Percentiles rank a stretch among this genome's conserved stretches.
Conservation (phyloP, 2,888 invertebrate species). For the Alsophila aescularia region DNA sequence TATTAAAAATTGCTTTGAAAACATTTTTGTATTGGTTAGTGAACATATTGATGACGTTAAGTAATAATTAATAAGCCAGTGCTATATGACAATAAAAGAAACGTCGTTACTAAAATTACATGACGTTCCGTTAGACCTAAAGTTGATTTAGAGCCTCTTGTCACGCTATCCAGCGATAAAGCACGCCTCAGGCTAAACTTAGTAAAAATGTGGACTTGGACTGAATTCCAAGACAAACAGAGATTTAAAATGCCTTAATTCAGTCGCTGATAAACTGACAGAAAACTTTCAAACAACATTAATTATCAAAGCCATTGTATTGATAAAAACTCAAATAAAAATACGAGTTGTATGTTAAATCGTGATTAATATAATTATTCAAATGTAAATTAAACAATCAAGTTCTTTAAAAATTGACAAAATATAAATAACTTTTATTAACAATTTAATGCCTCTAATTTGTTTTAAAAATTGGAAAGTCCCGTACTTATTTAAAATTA, state of each 20-base stretch:
- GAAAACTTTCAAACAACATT: slow-evolving; percentile 4
- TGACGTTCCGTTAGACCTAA: slow-evolving; percentile 71
- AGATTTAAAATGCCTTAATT: slow-evolving; percentile 6
- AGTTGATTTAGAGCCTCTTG: slow-evolving; percentile 67
- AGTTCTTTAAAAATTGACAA: slow-evolving; percentile 15
- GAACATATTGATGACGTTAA: background rate
- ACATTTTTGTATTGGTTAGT: slow-evolving; percentile 1
- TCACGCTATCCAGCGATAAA: slow-evolving; percentile 78
- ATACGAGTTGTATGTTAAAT: slow-evolving; percentile 3
- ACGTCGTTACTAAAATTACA: slow-evolving; percentile 80
- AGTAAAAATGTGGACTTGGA: slow-evolving; percentile 44
- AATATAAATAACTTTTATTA: slow-evolving; percentile 19
- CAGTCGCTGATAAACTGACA: slow-evolving; percentile 8
- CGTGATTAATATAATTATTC: slow-evolving; percentile 19
- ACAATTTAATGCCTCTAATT: slow-evolving; percentile 14
- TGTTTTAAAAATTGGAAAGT: slow-evolving; percentile 4
- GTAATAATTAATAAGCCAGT: slow-evolving; percentile 36
- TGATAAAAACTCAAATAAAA: background rate
- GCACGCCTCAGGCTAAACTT: slow-evolving; percentile 55
- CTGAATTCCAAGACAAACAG: slow-evolving; percentile 24
- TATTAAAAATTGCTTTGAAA: background rate
- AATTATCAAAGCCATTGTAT: slow-evolving; percentile 12
- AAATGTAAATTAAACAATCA: slow-evolving; percentile 17
- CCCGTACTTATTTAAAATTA: slow-evolving; percentile 3
- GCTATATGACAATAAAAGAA: slow-evolving; percentile 73